phyloP scores from a whole-genome alignment of 1,140 invertebrate species.

The Lerema accius region DNA sequence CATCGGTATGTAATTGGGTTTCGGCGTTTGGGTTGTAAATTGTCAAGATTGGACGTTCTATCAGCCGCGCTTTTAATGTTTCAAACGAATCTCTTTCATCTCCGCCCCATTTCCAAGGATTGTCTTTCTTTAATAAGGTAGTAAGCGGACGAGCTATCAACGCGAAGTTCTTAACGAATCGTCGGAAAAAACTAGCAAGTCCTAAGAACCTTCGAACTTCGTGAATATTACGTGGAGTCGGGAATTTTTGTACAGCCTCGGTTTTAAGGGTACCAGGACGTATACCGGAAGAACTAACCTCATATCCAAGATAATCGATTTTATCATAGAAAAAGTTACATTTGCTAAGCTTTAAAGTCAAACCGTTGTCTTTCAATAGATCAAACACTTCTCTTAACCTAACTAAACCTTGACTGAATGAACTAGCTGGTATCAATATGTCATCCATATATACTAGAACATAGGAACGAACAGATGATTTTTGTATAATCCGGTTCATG shows the following conservation, averaged over 20 bases:
- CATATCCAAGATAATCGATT: conserved; percentile 39
- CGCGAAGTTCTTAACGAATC: conserved; percentile 39
- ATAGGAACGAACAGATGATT: neutral
- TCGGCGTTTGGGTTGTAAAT: neutral
- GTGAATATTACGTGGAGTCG: conserved; percentile 26
- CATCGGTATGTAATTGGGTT: conserved; percentile 4
- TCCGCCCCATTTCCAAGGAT: conserved; percentile 26
- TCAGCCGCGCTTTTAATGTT: conserved; percentile 19
- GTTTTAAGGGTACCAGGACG: conserved; percentile 33
- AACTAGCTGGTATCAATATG: neutral
- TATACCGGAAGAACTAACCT: conserved; percentile 27
- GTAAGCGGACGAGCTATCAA: conserved; percentile 34
- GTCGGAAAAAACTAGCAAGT: conserved; percentile 35
- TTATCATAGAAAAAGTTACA: conserved; percentile 34
- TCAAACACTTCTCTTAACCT: conserved; percentile 24
- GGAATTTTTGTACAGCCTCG: conserved; percentile 26
- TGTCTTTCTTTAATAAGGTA: conserved; percentile 25
- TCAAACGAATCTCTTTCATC: conserved; percentile 23
- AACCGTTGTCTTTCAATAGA: conserved; percentile 4
- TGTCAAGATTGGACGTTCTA: conserved; percentile 23
- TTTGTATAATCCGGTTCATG: neutral
- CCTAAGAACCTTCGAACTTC: conserved; percentile 37
- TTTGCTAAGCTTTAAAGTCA: conserved; percentile 34
- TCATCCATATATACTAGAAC: neutral
- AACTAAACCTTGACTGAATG: neutral